Base-by-base conservation (phyloP, 2,888 invertebrate species). In the Steinernema scapterisci region DNA sequence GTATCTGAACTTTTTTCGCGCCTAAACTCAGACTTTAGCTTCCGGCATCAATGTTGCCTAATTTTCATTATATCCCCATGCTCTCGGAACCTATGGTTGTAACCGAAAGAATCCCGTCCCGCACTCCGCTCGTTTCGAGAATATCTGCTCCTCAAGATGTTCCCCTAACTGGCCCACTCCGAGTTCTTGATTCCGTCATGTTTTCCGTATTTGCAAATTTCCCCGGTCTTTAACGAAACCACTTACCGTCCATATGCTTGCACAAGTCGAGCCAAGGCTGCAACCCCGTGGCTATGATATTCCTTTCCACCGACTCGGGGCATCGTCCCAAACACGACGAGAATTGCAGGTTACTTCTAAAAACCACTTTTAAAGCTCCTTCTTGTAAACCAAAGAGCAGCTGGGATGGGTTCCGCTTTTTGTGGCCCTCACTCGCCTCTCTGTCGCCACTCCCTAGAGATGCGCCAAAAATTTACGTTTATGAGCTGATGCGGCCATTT, bases 391-490 rank as follows among this genome's bases (percentile, higher is more conserved):
- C 63, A 63, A 63, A 38, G 19, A 16, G 25, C 38, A 38, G 38
- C 38, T 3, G 9, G 38, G 38, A 63, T 16, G 16, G 31, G 31
- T 27, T 16, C 19, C 38, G 16, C 63, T 31, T 31, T 13, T 21
- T 63, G 63, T 5, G n/a, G 16, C 48, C 13, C 63, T 63, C 27
- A 31, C 31, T 63, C 63, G 63, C 63, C 63, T 48, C 63, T 63
- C 27, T 63, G 63, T 63, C 63, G 63, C 63, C 63, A 27, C 63
- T 63, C 63, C 63, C 63, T 25, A 63, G 63, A 63, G 63, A 63
- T 63, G 63, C 16, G 63, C 63, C 63, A 27, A 63, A 63, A 63
- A 63, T 63, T 52, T 63, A 63, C 63, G 63, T 63, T 63, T 63
- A 63, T 63, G 63, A 63, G 63, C 63, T 63, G 21, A 31, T 63